A percentile compares a stretch with the other conserved stretches of the same genome.
Evolutionary conservation across 2,797 vertebrate genomes (phyloP).

Genomic region (Propithecus deckenii): DNA sequence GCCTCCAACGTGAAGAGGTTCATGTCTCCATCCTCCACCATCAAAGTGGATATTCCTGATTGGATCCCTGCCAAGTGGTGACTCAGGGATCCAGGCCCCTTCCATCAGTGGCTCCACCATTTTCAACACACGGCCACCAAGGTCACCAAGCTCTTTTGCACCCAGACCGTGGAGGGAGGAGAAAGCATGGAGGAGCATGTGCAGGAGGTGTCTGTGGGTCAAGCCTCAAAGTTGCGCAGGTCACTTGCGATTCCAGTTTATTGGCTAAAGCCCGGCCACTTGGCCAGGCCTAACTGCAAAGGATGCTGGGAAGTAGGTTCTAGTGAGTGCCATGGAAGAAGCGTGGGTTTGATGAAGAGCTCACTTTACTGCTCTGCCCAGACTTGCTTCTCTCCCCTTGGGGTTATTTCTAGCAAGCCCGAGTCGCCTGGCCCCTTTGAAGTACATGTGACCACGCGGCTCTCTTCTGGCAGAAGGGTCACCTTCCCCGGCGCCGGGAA

Average conservation of each 20-base stretch:
- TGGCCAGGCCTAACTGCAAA: neutral
- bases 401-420: slow-evolving; percentile 9
- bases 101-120: neutral
- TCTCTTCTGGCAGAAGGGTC: slow-evolving; percentile 11
- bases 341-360: neutral
- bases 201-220: neutral
- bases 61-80: neutral
- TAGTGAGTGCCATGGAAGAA: neutral
- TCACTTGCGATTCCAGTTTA: neutral
- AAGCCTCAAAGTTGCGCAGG: neutral
- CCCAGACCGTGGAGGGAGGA: neutral
- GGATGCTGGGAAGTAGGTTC: neutral
- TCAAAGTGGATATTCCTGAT: neutral
- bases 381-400: neutral
- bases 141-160: neutral
- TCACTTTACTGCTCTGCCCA: neutral
- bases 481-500: slow-evolving; percentile 47
- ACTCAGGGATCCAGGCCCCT: neutral
- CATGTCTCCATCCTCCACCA: neutral
- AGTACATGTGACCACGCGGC: neutral
- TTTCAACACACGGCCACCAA: neutral
- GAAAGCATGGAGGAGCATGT: neutral
- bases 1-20: neutral
- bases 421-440: neutral
- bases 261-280: neutral